Conservation (phyloP, 2,113 vertebrate species). For the Mustela nigripes region DNA sequence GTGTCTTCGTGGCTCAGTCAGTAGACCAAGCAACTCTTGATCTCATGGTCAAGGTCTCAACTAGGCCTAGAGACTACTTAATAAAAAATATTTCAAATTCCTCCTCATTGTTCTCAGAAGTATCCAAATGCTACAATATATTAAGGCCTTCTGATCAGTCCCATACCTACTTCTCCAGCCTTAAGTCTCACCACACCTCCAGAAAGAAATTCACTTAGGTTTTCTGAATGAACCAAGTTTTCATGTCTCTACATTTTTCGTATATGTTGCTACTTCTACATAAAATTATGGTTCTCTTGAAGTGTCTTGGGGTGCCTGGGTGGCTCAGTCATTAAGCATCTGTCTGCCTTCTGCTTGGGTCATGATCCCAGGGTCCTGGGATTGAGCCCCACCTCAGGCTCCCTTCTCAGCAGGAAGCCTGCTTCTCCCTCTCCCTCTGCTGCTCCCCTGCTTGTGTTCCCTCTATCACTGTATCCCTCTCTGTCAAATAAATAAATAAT, state of each 20-base stretch:
- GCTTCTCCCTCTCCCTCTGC: no score
- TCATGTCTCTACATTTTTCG: background rate
- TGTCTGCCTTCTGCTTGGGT: no score
- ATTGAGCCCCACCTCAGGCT: no score
- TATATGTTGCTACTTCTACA: background rate
- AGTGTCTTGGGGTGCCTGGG: background rate
- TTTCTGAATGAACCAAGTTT: constrained; percentile 14
- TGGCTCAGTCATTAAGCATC: no score
- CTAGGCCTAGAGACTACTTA: background rate
- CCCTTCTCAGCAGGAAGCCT: no score
- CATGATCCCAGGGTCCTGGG: no score
- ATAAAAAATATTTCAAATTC: background rate
- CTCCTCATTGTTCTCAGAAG: background rate
- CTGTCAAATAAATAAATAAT: no score
- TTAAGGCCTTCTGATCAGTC: background rate
- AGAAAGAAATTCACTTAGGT: background rate
- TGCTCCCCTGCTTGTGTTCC: no score
- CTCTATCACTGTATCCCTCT: no score
- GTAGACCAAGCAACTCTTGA: background rate
- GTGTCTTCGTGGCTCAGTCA: background rate
- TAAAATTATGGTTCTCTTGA: background rate
- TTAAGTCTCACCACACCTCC: background rate
- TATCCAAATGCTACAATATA: background rate
- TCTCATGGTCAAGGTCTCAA: background rate
- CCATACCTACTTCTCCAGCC: background rate